A percentile compares a stretch with the other conserved stretches of the same genome.
These are phyloP conservation scores for Porites evermanni DNA, from an alignment of 92 coral and sea anemone genomes.

Conservation along the genomic window DNA sequence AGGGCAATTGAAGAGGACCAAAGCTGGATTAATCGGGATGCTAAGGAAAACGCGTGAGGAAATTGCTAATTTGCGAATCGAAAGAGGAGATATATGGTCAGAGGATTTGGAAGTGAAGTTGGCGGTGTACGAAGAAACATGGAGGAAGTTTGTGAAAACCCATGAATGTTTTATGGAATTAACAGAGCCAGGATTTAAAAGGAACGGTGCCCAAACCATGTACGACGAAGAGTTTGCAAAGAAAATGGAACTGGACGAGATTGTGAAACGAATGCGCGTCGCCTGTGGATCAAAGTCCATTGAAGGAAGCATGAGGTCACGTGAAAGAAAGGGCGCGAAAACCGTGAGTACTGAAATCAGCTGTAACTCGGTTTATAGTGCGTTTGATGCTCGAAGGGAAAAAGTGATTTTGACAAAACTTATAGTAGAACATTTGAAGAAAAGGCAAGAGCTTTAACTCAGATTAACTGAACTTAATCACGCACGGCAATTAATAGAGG, in stretches of 20 bases:
- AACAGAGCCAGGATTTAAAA: not conserved
- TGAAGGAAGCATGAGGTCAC: not conserved
- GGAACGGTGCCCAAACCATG: constrained; percentile 11
- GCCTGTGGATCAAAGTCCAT: constrained; percentile 16
- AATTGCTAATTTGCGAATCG: too few species aligned
- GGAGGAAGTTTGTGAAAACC: constrained; percentile 39
- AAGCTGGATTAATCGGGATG: too few species aligned
- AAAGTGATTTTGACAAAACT: constrained; percentile 39
- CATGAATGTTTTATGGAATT: constrained; percentile 29
- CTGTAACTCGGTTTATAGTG: not conserved
- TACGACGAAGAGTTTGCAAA: constrained; percentile 35
- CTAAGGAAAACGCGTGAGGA: too few species aligned
- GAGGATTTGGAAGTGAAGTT: constrained; percentile 32
- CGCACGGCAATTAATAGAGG: too few species aligned
- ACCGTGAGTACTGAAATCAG: constrained; percentile 50
- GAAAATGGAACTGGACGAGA: constrained; percentile 8
- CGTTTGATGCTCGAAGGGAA: constrained; percentile 33
- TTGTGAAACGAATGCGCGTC: not conserved
- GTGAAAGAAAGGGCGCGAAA: constrained; percentile 2
- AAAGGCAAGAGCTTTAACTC: constrained; percentile 29
- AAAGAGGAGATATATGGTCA: constrained; percentile 5
- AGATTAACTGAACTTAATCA: too few species aligned
- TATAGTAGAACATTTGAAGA: constrained; percentile 48
- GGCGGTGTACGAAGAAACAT: constrained; percentile 35
- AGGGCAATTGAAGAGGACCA: too few species aligned